Percentiles rank a stretch among this genome's conserved stretches.
Conservation (phyloP, 2,113 vertebrate genomes). For the Alethe castanea region DNA sequence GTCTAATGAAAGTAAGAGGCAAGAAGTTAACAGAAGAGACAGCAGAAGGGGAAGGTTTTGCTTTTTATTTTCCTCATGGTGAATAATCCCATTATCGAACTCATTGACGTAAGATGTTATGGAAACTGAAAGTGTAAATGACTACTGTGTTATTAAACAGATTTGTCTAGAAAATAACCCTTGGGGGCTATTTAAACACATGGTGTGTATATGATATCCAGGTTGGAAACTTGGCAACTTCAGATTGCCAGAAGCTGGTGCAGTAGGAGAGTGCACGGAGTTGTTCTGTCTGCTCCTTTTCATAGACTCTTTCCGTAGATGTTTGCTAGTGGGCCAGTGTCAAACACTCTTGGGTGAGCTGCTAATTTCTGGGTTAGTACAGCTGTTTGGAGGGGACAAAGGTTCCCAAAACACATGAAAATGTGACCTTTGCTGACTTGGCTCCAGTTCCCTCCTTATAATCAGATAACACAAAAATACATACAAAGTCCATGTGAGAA, state of each 20-base stretch:
- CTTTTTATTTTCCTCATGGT: not conserved
- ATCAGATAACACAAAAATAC: not conserved
- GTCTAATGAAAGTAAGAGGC: not conserved
- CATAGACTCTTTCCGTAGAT: fast-evolving
- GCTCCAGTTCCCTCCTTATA: not conserved
- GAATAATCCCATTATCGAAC: not conserved
- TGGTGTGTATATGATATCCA: not conserved
- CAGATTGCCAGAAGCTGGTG: not conserved
- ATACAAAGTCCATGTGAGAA: not conserved
- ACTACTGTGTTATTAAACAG: not conserved
- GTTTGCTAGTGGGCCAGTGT: not conserved
- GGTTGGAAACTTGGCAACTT: not conserved
- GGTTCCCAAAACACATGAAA: not conserved
- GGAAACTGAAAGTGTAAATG: not conserved
- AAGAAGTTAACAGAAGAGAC: not conserved
- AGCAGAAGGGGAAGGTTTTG: not conserved
- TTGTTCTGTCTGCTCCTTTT: not conserved
- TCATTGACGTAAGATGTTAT: not conserved
- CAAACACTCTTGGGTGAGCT: not conserved
- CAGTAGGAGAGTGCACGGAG: not conserved
- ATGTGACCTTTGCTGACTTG: not conserved
- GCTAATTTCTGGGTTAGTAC: not conserved
- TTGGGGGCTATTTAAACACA: not conserved
- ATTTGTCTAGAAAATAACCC: not conserved
- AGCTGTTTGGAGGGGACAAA: not conserved